Conservation (phyloP, 2,888 invertebrate genomes). For the Melanargia galathea region DNA sequence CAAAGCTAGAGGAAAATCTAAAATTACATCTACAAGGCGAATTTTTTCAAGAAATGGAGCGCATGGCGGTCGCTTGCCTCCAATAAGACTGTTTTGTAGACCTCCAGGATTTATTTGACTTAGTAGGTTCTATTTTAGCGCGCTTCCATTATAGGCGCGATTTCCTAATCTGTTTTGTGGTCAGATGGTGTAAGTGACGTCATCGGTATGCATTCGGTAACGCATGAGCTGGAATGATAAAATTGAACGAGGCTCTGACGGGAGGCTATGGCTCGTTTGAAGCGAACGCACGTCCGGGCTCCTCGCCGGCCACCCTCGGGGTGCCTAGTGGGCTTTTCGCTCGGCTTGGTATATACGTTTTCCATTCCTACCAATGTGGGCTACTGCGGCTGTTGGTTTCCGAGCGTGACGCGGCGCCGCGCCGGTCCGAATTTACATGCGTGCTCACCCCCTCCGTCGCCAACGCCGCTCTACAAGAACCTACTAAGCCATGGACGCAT, state of each 20-base stretch:
- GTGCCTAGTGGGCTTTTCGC: slow-evolving; percentile 81
- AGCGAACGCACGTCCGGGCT: slow-evolving; percentile 80
- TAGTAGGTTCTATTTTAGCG: no score
- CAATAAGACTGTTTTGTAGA: background rate
- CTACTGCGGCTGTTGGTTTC: slow-evolving; percentile 70
- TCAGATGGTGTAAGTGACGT: slow-evolving; percentile 17
- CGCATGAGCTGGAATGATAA: slow-evolving; percentile 48
- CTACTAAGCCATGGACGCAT: slow-evolving; percentile 9
- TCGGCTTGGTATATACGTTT: slow-evolving; percentile 78
- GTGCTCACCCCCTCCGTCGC: slow-evolving; percentile 49
- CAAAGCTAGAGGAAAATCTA: slow-evolving; percentile 64
- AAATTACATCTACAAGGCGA: slow-evolving; percentile 71
- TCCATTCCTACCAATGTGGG: slow-evolving; percentile 77
- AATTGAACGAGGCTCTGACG: slow-evolving; percentile 51
- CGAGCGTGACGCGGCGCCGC: slow-evolving; percentile 54
- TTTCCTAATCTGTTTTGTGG: background rate
- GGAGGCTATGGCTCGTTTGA: slow-evolving; percentile 75
- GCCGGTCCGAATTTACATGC: slow-evolving; percentile 70
- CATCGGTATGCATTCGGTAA: slow-evolving; percentile 45
- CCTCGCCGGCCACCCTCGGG: slow-evolving; percentile 56
- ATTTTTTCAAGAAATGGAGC: slow-evolving; percentile 38
- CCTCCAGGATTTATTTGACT: no score
- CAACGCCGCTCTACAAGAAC: slow-evolving; percentile 32
- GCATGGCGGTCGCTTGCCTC: slow-evolving; percentile 8
- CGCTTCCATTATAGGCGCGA: no score